Base-by-base conservation (phyloP, 2,113 vertebrate genomes). In the Tylochromis polylepis region DNA sequence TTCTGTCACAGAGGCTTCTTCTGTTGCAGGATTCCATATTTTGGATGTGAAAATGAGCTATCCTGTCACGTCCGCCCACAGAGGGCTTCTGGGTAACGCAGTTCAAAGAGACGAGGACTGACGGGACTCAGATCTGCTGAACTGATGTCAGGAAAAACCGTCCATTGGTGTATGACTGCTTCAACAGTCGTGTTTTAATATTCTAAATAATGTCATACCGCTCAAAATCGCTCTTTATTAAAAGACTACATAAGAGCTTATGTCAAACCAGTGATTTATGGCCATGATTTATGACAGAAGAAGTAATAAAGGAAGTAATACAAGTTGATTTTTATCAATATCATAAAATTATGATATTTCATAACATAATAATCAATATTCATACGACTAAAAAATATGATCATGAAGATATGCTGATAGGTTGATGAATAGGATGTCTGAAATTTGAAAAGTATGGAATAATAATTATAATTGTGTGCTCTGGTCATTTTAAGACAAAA, bases 41-140 rank as follows among this genome's bases (percentile, higher is more conserved):
- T 83, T 83, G 56, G 75, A 83, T 31, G 34, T 65, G 75, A 12
- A 65, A 86, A 88, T 86, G 22, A 86, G 75, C 51, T 62, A 56
- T 62, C 83, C 34, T 79, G 79, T 65, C 79, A 36, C 3, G 36
- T 77, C 43, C 49, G 38, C 60, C 60, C 59, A 41, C 86, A 24
- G 60, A 20, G 49, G 67, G 79, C 60, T 88, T 88, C 72, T 77
- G 72, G 83, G 80, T 85, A 83, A 85, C 15, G 22, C 80, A 77
- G 75, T 88, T 81, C 29, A 83, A 57, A 81, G 55, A 46, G 27
- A 81, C 0, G 62, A 2, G 4, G 75, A 10, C 29, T 31, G 51
- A 65, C 46, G 60, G 41, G 29, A 70, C 24, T 75, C 27, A n/a
- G 8, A 59, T n/a, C 67, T n/a, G 10, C 5, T 43, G 34, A 55